A percentile compares a stretch with the other conserved stretches of the same genome.
Evolutionary conservation across 2,113 vertebrate genomes (phyloP).

Genomic region (Ailurus styani): DNA sequence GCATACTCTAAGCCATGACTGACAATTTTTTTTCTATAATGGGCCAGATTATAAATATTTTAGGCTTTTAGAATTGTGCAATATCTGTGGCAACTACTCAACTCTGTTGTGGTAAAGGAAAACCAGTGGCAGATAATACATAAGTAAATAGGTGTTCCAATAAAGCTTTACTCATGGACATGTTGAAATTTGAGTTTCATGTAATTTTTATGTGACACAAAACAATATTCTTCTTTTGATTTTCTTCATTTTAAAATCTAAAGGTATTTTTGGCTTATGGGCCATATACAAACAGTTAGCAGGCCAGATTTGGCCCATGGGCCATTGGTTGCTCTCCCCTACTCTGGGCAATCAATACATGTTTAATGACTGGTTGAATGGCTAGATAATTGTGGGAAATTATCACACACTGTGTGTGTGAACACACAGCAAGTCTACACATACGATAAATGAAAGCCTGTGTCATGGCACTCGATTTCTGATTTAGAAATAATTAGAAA

Average conservation of each 20-base stretch:
- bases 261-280: neutral
- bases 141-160: neutral
- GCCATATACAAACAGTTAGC: neutral
- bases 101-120: neutral
- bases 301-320: neutral
- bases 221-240: neutral
- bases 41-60: neutral
- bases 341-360: neutral
- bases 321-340: neutral
- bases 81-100: neutral
- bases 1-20: neutral
- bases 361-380: neutral
- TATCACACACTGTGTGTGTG: neutral
- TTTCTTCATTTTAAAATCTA: neutral
- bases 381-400: slow-evolving; percentile 10
- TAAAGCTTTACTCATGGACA: neutral
- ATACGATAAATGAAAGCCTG: neutral
- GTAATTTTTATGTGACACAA: neutral
- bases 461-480: neutral
- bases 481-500: slow-evolving; percentile 47
- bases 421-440: neutral
- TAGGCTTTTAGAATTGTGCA: neutral
- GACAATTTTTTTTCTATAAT: neutral
- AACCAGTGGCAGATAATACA: neutral
- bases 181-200: neutral